Conservation (phyloP, 1,140 invertebrate genomes). For the Philopotamus ludificatus region DNA sequence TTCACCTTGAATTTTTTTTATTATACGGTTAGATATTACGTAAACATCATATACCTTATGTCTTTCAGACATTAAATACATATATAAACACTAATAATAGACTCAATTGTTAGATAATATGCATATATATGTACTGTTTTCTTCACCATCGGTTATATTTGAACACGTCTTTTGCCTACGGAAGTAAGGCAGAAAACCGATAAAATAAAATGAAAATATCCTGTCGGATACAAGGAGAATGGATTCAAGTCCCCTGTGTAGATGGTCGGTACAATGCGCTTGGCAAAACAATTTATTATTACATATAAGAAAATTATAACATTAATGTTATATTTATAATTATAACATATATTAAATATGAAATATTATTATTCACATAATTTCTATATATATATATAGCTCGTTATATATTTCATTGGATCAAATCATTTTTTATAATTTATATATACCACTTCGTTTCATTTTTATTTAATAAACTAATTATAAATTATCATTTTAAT, state of each 20-base stretch:
- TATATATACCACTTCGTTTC: background rate
- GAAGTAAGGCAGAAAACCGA: too few species aligned
- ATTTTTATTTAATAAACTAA: conserved; percentile 2
- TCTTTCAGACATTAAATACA: too few species aligned
- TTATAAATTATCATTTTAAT: too few species aligned
- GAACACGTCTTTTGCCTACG: too few species aligned
- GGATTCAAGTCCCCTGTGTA: conserved; percentile 65
- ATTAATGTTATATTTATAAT: background rate
- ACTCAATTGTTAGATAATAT: too few species aligned
- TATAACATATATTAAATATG: background rate
- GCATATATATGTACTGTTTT: too few species aligned
- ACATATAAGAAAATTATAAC: conserved; percentile 1
- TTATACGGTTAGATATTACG: too few species aligned
- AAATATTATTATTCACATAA: background rate
- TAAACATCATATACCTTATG: too few species aligned
- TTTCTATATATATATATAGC: background rate
- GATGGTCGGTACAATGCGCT: conserved; percentile 47
- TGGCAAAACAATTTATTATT: conserved; percentile 33
- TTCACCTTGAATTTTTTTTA: too few species aligned
- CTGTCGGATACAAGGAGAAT: conserved; percentile 61
- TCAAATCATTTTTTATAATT: background rate
- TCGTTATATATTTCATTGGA: background rate
- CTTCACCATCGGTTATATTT: too few species aligned
- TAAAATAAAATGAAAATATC: conserved; percentile 61
- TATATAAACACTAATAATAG: too few species aligned